Evolutionary conservation across 1,140 invertebrate genomes (phyloP).

Genomic region (Drosophila auraria): DNA sequence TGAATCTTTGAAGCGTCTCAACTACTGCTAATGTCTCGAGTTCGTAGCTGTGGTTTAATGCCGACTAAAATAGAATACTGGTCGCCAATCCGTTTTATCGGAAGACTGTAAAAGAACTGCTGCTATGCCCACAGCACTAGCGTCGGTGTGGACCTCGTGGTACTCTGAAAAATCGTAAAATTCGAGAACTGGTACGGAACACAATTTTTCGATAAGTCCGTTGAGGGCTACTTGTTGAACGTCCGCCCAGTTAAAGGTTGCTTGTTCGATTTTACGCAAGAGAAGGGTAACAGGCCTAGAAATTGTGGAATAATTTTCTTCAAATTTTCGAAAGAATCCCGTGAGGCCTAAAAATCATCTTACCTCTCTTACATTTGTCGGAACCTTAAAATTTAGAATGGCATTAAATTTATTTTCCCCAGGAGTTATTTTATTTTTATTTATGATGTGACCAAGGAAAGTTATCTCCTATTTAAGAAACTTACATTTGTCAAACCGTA

Average conservation of each 20-base stretch:
- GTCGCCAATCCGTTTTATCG: too few species aligned
- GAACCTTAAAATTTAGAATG: background rate
- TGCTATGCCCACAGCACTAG: too few species aligned
- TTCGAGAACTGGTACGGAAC: background rate
- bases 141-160: too few species aligned
- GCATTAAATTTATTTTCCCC: background rate
- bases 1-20: background rate
- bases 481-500: background rate
- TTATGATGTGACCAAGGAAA: too few species aligned
- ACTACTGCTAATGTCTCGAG: too few species aligned
- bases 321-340: background rate
- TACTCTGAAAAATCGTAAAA: too few species aligned
- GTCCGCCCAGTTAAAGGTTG: too few species aligned
- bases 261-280: background rate
- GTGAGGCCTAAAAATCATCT: background rate
- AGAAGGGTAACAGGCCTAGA: background rate
- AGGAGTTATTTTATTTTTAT: background rate
- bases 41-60: too few species aligned
- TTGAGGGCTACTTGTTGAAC: background rate
- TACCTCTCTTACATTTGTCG: background rate
- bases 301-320: background rate
- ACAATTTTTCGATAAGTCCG: background rate
- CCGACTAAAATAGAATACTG: too few species aligned
- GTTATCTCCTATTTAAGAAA: background rate
- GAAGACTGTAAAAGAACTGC: too few species aligned